Percentiles rank a stretch among this genome's conserved stretches.
These are phyloP conservation scores for Camelus dromedarius DNA, from an alignment of 2,113 vertebrate genomes.

Conservation along the genomic window DNA sequence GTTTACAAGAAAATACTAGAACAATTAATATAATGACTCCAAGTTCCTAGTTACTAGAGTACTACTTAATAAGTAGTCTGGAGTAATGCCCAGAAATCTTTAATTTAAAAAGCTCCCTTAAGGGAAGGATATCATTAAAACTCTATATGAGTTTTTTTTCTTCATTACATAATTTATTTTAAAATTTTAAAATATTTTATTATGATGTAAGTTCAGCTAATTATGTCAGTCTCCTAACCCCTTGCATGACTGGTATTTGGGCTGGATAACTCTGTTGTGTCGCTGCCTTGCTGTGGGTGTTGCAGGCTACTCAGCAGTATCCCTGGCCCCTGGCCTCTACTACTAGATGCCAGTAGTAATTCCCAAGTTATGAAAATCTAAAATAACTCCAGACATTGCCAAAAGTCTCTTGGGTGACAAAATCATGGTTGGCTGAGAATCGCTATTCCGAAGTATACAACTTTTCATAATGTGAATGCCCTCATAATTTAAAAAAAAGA, in stretches of 20 bases:
- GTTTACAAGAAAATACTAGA: constrained; percentile 14
- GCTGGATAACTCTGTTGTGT: not conserved
- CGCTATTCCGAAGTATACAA: not conserved
- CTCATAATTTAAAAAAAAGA: not conserved
- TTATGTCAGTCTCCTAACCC: not conserved
- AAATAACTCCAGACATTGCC: constrained; percentile 17
- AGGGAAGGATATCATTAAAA: not conserved
- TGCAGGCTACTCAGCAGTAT: not conserved
- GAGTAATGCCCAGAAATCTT: not conserved
- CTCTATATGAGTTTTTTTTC: not conserved
- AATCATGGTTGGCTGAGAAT: not conserved
- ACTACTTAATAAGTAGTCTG: not conserved
- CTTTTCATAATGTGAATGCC: not conserved
- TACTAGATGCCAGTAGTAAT: not conserved
- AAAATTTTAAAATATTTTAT: not conserved
- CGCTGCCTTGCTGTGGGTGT: not conserved
- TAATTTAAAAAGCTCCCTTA: not conserved
- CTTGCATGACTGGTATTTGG: not conserved
- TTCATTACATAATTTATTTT: not conserved
- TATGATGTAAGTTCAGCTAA: not conserved
- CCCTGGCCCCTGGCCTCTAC: not conserved
- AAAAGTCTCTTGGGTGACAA: not conserved
- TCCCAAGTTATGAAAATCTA: not conserved
- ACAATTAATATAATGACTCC: constrained; percentile 20
- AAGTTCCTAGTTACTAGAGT: not conserved